A percentile compares a stretch with the other conserved stretches of the same genome.
phyloP scores from a whole-genome alignment of 2,888 invertebrate species.

The Brachylomia viminalis region DNA sequence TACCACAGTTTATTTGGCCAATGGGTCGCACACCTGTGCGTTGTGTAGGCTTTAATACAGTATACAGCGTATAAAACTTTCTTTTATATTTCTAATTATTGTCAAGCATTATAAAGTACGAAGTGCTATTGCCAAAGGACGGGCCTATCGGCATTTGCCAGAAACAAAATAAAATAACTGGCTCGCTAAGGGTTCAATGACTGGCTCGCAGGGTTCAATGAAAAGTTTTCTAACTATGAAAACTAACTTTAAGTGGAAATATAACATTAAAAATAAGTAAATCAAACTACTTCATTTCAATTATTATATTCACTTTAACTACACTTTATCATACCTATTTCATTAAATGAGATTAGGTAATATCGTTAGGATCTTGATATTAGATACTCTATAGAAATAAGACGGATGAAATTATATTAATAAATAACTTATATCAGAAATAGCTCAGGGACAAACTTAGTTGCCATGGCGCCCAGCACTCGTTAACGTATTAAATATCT shows the following conservation, averaged over 20 bases:
- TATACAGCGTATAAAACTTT: not conserved
- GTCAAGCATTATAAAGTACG: not conserved
- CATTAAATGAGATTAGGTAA: not conserved
- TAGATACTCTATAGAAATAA: conserved; percentile 12
- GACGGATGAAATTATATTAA: conserved; percentile 18
- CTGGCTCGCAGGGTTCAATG: too few species aligned
- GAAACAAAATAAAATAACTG: not conserved
- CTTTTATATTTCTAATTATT: not conserved
- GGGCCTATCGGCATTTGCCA: not conserved
- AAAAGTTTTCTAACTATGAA: not conserved
- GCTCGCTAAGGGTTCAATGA: too few species aligned
- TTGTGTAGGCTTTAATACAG: not conserved
- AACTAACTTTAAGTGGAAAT: not conserved
- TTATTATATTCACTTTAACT: not conserved
- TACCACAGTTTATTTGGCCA: conserved; percentile 49
- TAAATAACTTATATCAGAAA: conserved; percentile 13
- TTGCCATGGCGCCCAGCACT: not conserved
- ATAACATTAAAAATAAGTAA: not conserved
- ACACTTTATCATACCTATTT: not conserved
- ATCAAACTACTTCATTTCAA: not conserved
- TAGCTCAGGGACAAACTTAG: conserved; percentile 17
- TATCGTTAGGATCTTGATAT: conserved; percentile 10
- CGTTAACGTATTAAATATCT: conserved; percentile 15
- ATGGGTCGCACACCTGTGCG: conserved; percentile 23
- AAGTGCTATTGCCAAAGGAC: not conserved